phyloP scores from a whole-genome alignment of 2,797 vertebrate species.

The Lutjanus campechanus region DNA sequence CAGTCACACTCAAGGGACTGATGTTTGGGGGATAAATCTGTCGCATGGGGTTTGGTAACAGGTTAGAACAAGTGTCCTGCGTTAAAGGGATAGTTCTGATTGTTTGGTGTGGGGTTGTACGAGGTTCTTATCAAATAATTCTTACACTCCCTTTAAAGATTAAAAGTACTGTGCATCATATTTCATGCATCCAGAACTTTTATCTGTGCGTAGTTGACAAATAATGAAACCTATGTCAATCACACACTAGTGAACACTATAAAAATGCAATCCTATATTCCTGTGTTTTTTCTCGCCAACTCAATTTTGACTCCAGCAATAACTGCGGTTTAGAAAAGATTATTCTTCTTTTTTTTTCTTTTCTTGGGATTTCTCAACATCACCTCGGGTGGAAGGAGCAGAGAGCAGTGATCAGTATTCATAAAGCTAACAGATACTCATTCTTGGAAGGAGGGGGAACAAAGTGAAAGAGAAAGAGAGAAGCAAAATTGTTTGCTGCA shows the following conservation, averaged over 20 bases:
- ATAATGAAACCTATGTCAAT: constrained; percentile 5
- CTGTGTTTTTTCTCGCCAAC: not conserved
- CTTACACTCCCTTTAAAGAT: constrained; percentile 1
- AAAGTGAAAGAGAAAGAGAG: constrained; percentile 45
- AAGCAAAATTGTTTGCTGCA: constrained; percentile 61
- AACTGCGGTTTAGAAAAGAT: constrained; percentile 15
- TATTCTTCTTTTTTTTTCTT: not conserved
- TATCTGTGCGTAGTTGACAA: constrained; percentile 6
- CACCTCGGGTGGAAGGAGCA: constrained; percentile 19
- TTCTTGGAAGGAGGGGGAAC: constrained; percentile 36
- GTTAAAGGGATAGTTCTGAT: too few species aligned
- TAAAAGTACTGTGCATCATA: constrained; percentile 9
- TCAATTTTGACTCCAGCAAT: constrained; percentile 12
- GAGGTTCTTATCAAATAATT: too few species aligned
- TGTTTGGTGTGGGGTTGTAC: too few species aligned
- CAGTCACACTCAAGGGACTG: constrained; percentile 19
- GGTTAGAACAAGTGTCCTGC: not conserved
- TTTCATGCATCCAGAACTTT: not conserved
- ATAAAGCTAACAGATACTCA: constrained; percentile 41
- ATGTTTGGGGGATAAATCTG: constrained; percentile 3
- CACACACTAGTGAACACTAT: not conserved
- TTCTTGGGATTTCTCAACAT: constrained; percentile 16
- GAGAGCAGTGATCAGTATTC: constrained; percentile 59
- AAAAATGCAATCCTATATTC: not conserved
- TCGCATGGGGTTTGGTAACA: not conserved